phyloP scores from a whole-genome alignment of 2,113 vertebrate genomes.

The Cervus canadensis region DNA sequence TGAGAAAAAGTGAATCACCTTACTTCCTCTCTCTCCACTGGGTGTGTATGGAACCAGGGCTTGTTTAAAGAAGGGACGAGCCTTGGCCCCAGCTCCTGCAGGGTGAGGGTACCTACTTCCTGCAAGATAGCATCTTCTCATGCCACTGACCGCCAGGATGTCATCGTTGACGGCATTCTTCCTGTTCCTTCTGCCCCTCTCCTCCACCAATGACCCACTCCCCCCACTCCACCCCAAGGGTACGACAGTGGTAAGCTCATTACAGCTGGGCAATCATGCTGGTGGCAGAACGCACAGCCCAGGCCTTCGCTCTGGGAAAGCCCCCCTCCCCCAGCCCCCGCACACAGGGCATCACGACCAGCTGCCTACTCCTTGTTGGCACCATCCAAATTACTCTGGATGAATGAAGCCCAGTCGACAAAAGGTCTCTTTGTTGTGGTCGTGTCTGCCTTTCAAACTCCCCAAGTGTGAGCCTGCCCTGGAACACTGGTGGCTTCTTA shows the following conservation, averaged over 20 bases:
- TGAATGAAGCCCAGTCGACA: slow-evolving; percentile 52
- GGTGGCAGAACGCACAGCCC: background rate
- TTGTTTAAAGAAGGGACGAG: background rate
- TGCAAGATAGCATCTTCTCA: background rate
- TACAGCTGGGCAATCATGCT: background rate
- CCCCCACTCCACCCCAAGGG: background rate
- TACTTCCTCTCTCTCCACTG: background rate
- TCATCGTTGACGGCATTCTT: background rate
- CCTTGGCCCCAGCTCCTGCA: background rate
- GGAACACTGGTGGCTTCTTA: slow-evolving; percentile 35
- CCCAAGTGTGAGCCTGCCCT: slow-evolving; percentile 1
- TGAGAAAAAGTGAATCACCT: slow-evolving; percentile 17
- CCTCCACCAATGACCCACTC: background rate
- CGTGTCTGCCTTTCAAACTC: slow-evolving; percentile 50
- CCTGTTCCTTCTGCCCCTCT: background rate
- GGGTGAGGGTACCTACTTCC: background rate
- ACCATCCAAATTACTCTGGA: slow-evolving; percentile 52
- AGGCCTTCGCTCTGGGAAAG: background rate
- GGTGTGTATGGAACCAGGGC: slow-evolving; percentile 4
- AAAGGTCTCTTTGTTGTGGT: slow-evolving; percentile 59
- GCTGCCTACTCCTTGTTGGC: slow-evolving; percentile 54
- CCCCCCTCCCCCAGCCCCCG: background rate
- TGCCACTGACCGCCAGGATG: background rate
- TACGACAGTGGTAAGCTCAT: slow-evolving; percentile 2
- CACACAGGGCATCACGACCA: slow-evolving; percentile 39